These are phyloP conservation scores for Schizotus pectinicornis DNA, from an alignment of 2,888 invertebrate genomes.

Conservation along the genomic window DNA sequence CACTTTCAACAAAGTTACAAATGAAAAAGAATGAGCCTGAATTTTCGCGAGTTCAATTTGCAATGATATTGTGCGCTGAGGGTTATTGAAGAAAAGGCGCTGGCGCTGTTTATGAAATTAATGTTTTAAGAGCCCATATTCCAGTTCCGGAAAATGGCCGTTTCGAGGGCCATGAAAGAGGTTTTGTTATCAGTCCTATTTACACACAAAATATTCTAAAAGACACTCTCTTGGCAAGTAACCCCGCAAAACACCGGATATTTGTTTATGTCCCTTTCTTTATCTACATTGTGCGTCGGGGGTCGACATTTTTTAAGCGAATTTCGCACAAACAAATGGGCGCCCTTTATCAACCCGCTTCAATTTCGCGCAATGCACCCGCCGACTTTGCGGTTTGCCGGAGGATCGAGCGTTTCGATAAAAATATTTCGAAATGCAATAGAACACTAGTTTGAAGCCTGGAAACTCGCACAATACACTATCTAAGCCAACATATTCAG, in stretches of 20 bases:
- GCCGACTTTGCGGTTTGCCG: background rate
- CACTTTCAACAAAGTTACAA: too few relatives aligned
- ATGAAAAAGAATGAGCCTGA: too few relatives aligned
- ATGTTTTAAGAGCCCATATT: conserved; percentile 5
- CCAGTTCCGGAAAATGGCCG: conserved; percentile 15
- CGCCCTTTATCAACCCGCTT: conserved; percentile 9
- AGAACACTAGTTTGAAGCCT: conserved; percentile 30
- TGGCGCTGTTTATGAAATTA: too few relatives aligned
- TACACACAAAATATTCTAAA: conserved; percentile 10
- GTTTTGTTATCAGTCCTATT: conserved; percentile 22
- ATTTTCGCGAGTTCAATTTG: too few relatives aligned
- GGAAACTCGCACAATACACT: conserved; percentile 42
- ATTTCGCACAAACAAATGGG: conserved; percentile 14
- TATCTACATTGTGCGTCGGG: conserved; percentile 19
- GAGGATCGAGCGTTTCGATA: conserved; percentile 3
- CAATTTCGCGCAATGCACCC: conserved; percentile 11
- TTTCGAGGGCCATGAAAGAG: conserved; percentile 9
- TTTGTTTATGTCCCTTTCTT: conserved; percentile 26
- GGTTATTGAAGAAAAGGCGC: too few relatives aligned
- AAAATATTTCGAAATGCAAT: conserved; percentile 32
- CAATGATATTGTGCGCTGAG: too few relatives aligned
- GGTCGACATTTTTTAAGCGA: conserved; percentile 17
- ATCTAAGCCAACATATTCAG: conserved; percentile 57
- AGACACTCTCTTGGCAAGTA: conserved; percentile 16
- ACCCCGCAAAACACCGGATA: conserved; percentile 24